Evolutionary conservation across 2,797 vertebrate species (phyloP), one percentile per base, ranked within the genome.

Genomic region (Leptodactylus fallax): DNA sequence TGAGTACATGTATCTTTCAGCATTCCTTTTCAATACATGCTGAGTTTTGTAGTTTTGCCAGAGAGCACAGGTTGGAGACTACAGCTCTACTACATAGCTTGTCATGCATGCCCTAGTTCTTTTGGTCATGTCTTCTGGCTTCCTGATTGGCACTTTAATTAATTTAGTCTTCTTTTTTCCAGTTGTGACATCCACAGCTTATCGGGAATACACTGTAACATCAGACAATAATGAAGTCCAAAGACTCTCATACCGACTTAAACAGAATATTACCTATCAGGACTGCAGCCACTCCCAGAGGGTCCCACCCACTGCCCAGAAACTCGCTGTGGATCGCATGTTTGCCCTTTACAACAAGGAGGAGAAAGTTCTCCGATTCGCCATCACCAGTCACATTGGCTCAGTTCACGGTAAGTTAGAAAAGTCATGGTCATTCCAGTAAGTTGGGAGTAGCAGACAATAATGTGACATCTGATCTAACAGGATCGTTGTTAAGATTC

Each of bases 351-450:
- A 98, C 4, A 95, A 96, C 0, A 90, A 93, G 67, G 97, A 97
- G 21, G 98, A 99, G 91, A 94, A 92, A 0, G 95, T 96, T 88
- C 96, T 99, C 85, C 95, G 98, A 92, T 99, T 97, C 0, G 98
- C 98, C 63, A 93, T 98, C 89, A 96, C 97, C 47, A 97, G 96
- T 94, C 97, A 96, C 76, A 92, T 99, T 16, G 95, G 96, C 88
- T 95, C 93, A 0, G 90, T 94, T 0, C 94, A 90, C 93, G 97
- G 98, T 99, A 93, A 92, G 95, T 71, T 21, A 14, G 36, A 5
- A 5, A 17, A 12, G 6, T 17, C 23, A 47, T 19, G 36, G 19
- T 6, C 8, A 47, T 47, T 45, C 13, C 53, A 1, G 13, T 14
- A 55, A 11, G 3, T 3, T 14, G 53, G 53, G 36, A 2, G 36